Evolutionary conservation across 2,113 vertebrate species (phyloP).

Genomic region (Coracopsis vasa): DNA sequence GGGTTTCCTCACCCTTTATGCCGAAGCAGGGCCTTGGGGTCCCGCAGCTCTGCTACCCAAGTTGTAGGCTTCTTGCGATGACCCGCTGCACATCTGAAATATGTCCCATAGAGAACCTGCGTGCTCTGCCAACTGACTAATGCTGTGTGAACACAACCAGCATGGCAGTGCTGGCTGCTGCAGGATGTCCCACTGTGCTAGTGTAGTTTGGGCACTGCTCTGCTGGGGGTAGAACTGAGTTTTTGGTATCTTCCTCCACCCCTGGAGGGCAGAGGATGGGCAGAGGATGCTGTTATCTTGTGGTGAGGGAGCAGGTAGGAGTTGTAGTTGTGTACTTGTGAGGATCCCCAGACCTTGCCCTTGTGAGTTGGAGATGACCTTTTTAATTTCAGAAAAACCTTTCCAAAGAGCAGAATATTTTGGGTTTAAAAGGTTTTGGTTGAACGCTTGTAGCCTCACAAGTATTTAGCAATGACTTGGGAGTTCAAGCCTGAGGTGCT

Average conservation of each 20-base stretch:
- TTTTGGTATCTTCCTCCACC: not conserved
- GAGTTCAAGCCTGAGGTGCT: not conserved
- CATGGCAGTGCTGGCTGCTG: not conserved
- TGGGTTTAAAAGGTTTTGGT: not conserved
- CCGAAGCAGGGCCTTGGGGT: not conserved
- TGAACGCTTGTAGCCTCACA: fast-evolving
- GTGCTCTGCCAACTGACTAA: not conserved
- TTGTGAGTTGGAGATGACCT: not conserved
- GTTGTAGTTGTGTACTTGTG: not conserved
- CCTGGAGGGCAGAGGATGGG: not conserved
- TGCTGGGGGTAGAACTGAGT: not conserved
- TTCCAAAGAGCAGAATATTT: not conserved
- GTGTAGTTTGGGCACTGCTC: fast-evolving
- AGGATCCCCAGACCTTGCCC: not conserved
- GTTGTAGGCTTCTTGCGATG: not conserved
- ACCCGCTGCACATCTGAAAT: fast-evolving
- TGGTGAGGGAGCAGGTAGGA: not conserved
- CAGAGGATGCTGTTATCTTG: not conserved
- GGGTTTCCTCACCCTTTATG: fast-evolving
- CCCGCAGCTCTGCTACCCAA: not conserved
- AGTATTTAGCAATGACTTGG: fast-evolving
- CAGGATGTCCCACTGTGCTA: not conserved
- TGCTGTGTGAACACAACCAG: fast-evolving
- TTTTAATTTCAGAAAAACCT: not conserved
- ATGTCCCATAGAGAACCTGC: fast-evolving